Evolutionary conservation across 1,140 invertebrate genomes (phyloP), one percentile per base, ranked within the genome.

Genomic region (Cydia splendana): DNA sequence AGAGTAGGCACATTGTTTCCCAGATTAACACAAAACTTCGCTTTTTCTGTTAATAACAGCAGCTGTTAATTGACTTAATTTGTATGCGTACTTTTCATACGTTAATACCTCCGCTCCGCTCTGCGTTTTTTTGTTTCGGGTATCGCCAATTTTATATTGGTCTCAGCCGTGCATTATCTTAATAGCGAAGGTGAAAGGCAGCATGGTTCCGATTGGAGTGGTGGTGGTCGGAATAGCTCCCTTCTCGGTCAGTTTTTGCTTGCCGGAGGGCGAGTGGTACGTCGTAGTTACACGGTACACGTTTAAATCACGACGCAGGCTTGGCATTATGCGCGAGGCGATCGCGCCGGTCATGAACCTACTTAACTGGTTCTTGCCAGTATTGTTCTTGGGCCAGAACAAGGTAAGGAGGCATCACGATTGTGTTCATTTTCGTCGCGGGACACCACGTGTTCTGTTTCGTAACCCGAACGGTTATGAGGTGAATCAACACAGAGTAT

Each of bases 291-390:
- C 48, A 45, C 75, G 38, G 65, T 77, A 76, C 48, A 45, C 75
- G 81, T 83, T 83, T 85, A 89, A 87, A 89, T 87, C 87, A 84
- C 84, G 79, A 82, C 80, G 48, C 69, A 79, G 77, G 77, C 81
- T 80, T 65, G 83, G 80, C 78, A 84, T 87, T 85, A 86, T 83
- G 81, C 80, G 80, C 78, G 81, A 80, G 81, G 80, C 87, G 83
- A 87, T 84, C 81, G 79, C 79, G 75, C 78, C 85, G 88, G 85
- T 88, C 87, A 86, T 92, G 87, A 84, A 88, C 86, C 84, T 83
- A 91, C 84, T 87, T 86, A 90, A 90, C 89, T 89, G 89, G 90
- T 91, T 90, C 77, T 82, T 76, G 75, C 75, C 80, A 73, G 83
- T 88, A 87, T 88, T 88, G 87, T 89, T 88, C 77, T 82, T 80